Conservation (phyloP, 64 coral and sea anemone species). For the Porites australiensis region DNA sequence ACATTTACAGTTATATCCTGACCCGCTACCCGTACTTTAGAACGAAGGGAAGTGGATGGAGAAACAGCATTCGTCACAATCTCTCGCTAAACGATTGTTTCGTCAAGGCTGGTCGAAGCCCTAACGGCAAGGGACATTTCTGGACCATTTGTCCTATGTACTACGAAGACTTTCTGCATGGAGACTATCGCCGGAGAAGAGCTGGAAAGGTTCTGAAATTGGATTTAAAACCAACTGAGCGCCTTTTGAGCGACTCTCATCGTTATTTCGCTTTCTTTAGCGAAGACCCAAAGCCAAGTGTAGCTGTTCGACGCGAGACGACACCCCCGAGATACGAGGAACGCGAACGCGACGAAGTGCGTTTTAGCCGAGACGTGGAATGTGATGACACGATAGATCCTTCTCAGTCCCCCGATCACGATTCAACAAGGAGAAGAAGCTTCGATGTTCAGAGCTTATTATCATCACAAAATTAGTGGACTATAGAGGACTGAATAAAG, state of each 20-base stretch:
- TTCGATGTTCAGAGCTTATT: conserved; percentile 42
- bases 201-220: conserved; percentile 34
- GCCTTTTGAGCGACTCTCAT: conserved; percentile 24
- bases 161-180: conserved; percentile 56
- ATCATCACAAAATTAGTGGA: conserved; percentile 15
- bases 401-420: conserved; percentile 1
- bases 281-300: conserved; percentile 18
- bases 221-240: conserved; percentile 39
- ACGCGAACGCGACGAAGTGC: neutral
- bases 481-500: conserved; percentile 17
- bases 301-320: conserved; percentile 8
- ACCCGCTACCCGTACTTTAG: conserved; percentile 57
- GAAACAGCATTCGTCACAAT: conserved; percentile 73
- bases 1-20: conserved; percentile 61
- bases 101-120: conserved; percentile 60
- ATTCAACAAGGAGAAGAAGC: conserved; percentile 25
- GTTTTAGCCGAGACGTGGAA: neutral
- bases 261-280: conserved; percentile 46
- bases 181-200: conserved; percentile 41
- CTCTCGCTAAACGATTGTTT: conserved; percentile 70
- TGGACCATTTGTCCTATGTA: conserved; percentile 51
- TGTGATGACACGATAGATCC: neutral
- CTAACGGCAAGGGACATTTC: conserved; percentile 71
- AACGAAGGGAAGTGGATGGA: conserved; percentile 58
- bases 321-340: conserved; percentile 28